Evolutionary conservation across 2,888 invertebrate genomes (phyloP), one percentile per base, ranked within the genome.

Genomic region (Leucozona laternaria): DNA sequence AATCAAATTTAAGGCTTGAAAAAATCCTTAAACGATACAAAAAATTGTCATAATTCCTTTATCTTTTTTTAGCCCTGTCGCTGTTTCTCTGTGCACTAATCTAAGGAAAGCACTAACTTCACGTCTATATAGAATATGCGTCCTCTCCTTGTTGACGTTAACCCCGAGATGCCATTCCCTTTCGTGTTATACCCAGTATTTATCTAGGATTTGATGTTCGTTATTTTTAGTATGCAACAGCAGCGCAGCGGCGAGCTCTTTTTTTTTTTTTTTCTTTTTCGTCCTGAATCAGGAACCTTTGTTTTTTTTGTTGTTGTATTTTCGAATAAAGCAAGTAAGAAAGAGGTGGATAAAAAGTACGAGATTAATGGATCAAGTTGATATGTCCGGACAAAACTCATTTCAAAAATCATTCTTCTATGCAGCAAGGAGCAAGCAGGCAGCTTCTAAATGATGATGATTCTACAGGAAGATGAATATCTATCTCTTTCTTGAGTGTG

Each of bases 311-410:
- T 55, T 55, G 31, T 17, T 53, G 25, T 0, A 17, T 40, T 66
- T 22, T 22, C 7, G 25, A 31, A 34, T 40, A 22, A 20, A 25
- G 48, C 31, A 5, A 53, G 17, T 55, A 40, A 13, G 31, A 43
- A 31, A 13, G 8, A 37, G 15, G 57, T 34, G 31, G 17, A 57
- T 17, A 25, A 37, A 43, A 55, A 57, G 62, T 11, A 70, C 10
- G 55, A 64, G 72, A 66, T 73, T 66, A 79, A 73, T 73, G 57
- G 48, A 73, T 66, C 28, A 72, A 79, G 50, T 66, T 66, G 57
- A 73, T 79, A 17, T 73, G 66, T 58, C 58, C 66, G 40, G 50
- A 66, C 48, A 66, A 71, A 71, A 64, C 71, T 64, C 66, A 64
- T 79, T 79, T 66, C 13, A 17, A 70, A 31, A 50, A 53, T 53